Conservation (phyloP, 23 tunicate species). For the Styela plicata region DNA sequence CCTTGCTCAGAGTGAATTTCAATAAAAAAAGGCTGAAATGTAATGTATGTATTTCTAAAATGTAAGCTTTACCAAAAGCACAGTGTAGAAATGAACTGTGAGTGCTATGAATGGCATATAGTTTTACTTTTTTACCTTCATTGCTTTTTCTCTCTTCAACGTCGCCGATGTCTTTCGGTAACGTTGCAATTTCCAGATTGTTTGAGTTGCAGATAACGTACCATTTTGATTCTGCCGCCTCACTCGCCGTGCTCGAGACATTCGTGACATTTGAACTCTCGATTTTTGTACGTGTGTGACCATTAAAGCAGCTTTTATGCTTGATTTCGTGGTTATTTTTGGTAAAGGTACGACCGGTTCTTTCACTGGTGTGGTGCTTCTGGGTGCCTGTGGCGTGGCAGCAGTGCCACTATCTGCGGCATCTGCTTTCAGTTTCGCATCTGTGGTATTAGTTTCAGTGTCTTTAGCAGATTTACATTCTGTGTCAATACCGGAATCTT, state of each 20-base stretch:
- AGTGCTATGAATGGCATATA: too few relatives aligned
- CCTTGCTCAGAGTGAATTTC: too few relatives aligned
- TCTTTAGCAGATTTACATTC: background rate
- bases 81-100: too few relatives aligned
- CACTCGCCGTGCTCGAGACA: conserved; percentile 11
- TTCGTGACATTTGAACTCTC: conserved; percentile 1
- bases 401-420: background rate
- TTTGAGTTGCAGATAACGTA: background rate
- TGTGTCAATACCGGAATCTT: too few relatives aligned
- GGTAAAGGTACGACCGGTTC: conserved; percentile 2
- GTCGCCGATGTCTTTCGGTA: conserved; percentile 31
- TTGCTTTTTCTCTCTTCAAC: conserved; percentile 12
- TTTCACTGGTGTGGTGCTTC: background rate
- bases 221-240: background rate
- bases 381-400: background rate
- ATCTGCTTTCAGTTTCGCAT: background rate
- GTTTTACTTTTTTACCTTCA: conserved; percentile 30
- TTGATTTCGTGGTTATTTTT: background rate
- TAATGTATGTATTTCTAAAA: too few relatives aligned
- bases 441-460: background rate
- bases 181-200: conserved; percentile 26
- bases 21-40: too few relatives aligned
- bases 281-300: background rate
- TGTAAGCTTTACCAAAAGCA: too few relatives aligned
- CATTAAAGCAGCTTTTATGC: background rate